These are phyloP conservation scores for Chrysomallon squamiferum DNA, from an alignment of 1,140 invertebrate species.

Conservation along the genomic window DNA sequence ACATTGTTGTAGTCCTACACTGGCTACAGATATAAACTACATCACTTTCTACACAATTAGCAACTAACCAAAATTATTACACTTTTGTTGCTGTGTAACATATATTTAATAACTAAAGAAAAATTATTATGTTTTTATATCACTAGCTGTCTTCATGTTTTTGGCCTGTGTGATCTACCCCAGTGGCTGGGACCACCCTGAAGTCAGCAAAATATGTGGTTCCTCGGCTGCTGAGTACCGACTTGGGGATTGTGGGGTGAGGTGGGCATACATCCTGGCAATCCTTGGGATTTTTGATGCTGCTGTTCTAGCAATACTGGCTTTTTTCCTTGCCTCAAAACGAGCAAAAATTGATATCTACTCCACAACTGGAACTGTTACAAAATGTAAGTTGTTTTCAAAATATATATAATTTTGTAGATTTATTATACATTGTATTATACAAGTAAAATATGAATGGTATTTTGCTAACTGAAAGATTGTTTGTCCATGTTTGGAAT, in stretches of 20 bases:
- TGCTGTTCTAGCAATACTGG: conserved; percentile 84
- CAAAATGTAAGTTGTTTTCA: conserved; percentile 49
- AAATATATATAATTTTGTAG: not conserved
- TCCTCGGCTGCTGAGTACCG: conserved; percentile 75
- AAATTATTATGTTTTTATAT: too few relatives aligned
- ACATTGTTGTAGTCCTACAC: too few relatives aligned
- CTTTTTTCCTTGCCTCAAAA: conserved; percentile 88
- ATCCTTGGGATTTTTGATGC: conserved; percentile 92
- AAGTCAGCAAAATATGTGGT: conserved; percentile 87
- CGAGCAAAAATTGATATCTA: conserved; percentile 52
- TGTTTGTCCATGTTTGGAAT: not conserved
- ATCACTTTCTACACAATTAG: too few relatives aligned
- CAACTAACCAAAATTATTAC: too few relatives aligned
- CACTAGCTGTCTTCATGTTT: conserved; percentile 71
- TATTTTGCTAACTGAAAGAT: not conserved
- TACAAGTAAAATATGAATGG: not conserved
- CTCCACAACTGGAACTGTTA: conserved; percentile 43
- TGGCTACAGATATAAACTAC: too few relatives aligned
- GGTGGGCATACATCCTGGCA: conserved; percentile 95
- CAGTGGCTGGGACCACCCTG: conserved; percentile 85
- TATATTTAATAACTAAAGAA: too few relatives aligned
- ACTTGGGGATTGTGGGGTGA: conserved; percentile 83
- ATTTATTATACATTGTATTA: not conserved
- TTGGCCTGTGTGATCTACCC: conserved; percentile 79
- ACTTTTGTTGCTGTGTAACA: too few relatives aligned